A percentile compares a stretch with the other conserved stretches of the same genome.
These are phyloP conservation scores for Amphilophus citrinellus DNA, from an alignment of 2,113 vertebrate genomes.

Conservation along the genomic window DNA sequence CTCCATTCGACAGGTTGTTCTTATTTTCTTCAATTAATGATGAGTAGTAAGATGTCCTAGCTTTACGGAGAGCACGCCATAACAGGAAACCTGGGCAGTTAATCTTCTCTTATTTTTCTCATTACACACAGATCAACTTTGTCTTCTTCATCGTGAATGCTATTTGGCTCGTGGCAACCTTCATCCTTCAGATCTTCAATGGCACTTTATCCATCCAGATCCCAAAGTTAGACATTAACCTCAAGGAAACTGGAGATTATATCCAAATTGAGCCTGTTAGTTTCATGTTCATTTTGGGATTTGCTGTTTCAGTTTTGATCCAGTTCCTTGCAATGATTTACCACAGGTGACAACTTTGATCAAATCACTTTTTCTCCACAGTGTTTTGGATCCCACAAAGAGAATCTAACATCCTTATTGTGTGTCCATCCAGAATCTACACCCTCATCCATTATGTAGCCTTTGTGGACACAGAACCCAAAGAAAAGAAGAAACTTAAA, in stretches of 20 bases:
- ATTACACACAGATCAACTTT: conserved; percentile 66
- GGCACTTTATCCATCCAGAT: conserved; percentile 33
- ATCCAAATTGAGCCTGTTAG: conserved; percentile 48
- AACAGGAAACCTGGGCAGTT: background rate
- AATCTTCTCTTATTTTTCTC: background rate
- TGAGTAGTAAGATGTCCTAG: no score
- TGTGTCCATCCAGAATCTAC: conserved; percentile 50
- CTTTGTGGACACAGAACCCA: conserved; percentile 60
- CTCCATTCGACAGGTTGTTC: no score
- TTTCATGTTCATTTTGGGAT: conserved; percentile 74
- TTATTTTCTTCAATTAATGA: no score
- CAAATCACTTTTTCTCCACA: background rate
- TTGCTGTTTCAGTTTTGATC: conserved; percentile 19
- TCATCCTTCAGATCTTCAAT: conserved; percentile 66
- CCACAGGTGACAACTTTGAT: conserved; percentile 64
- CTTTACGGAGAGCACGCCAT: no score
- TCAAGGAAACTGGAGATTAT: rapidly evolving
- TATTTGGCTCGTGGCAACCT: conserved; percentile 77
- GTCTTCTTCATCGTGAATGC: conserved; percentile 74
- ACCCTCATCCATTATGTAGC: conserved; percentile 73
- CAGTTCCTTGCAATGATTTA: conserved; percentile 70
- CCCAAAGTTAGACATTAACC: conserved; percentile 23
- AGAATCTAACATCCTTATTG: background rate
- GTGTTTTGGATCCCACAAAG: background rate
- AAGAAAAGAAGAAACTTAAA: no score